Evolutionary conservation across 2,888 invertebrate species (phyloP).

Genomic region (Drosophila merina): DNA sequence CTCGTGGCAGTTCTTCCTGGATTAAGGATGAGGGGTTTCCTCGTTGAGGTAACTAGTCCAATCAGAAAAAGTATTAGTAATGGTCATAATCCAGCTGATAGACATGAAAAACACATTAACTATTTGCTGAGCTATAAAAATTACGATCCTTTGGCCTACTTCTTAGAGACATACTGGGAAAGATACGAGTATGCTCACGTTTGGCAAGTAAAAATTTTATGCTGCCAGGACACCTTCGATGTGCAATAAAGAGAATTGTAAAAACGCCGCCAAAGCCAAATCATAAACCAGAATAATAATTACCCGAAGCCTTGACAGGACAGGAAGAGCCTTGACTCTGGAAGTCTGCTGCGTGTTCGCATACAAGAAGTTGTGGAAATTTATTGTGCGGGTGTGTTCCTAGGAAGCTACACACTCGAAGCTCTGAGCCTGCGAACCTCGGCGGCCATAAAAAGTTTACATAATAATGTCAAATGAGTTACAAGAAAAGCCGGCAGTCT

Average conservation of each 20-base stretch:
- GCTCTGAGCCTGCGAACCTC: conserved; percentile 63
- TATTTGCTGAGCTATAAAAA: conserved; percentile 69
- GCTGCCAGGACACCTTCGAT: conserved; percentile 60
- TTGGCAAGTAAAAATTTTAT: conserved; percentile 69
- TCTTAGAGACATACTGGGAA: conserved; percentile 20
- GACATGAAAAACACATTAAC: conserved; percentile 72
- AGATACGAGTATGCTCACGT: conserved; percentile 25
- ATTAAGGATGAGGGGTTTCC: too few species aligned
- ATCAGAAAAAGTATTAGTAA: conserved; percentile 17
- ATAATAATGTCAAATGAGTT: conserved; percentile 80
- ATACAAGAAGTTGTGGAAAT: conserved; percentile 54
- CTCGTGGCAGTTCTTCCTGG: too few species aligned
- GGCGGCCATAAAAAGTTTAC: conserved; percentile 76
- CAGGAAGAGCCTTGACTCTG: conserved; percentile 52
- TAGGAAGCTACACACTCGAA: conserved; percentile 49
- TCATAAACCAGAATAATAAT: conserved; percentile 79
- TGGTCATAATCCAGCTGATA: conserved; percentile 12
- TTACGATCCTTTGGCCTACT: conserved; percentile 62
- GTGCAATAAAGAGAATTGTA: conserved; percentile 72
- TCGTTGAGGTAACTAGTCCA: conserved; percentile 25
- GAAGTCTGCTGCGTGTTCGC: conserved; percentile 25
- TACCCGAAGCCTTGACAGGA: conserved; percentile 74
- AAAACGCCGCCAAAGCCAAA: conserved; percentile 62
- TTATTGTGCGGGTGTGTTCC: conserved; percentile 65
- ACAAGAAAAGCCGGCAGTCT: conserved; percentile 70